Evolutionary conservation across 2,888 invertebrate species (phyloP), one percentile per base, ranked within the genome.

Genomic region (Latrodectus hesperus): DNA sequence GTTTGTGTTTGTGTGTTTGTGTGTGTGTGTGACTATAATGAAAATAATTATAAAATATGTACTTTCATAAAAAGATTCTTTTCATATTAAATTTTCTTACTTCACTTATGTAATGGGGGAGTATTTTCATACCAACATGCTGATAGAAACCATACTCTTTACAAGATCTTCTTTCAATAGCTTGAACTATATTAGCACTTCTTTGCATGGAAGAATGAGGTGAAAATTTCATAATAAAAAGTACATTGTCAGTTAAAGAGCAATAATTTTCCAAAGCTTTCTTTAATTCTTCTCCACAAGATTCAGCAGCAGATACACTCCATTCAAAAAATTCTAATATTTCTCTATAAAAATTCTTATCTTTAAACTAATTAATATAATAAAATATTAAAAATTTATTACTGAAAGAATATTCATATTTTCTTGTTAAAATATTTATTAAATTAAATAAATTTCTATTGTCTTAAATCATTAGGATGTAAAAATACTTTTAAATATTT

Each of bases 251-350:
- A 6, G 85, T 85, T 22, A 88, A 81, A 26, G 73, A 75, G 49
- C 81, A 90, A 26, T 87, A 89, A 3, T 85, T 64, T 53, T 81
- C 70, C 26, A 88, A 17, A 38, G 73, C 73, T 9, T 55, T 17
- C 22, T 64, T 16, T 5, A 81, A 64, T 8, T 22, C 12, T 49
- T 81, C 55, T 12, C 81, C 84, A 10, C 70, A 4, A 6, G 81
- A 49, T 60, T n/a, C 64, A 1, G 82, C 84, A 26, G 88, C 84
- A 77, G 74, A 49, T 75, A 83, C 84, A 26, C 88, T 88, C 88
- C 88, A 88, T 12, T 88, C 71, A 75, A 74, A 88, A 51, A 79
- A 80, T 1, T 80, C 49, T 22, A 88, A 65, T 22, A 84, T 60
- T 49, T 88, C 84, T 12, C 88, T 88, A 67, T n/a, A 70, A 22